These are phyloP conservation scores for Diadumene lineata DNA, from an alignment of 92 coral and sea anemone species.

Conservation along the genomic window DNA sequence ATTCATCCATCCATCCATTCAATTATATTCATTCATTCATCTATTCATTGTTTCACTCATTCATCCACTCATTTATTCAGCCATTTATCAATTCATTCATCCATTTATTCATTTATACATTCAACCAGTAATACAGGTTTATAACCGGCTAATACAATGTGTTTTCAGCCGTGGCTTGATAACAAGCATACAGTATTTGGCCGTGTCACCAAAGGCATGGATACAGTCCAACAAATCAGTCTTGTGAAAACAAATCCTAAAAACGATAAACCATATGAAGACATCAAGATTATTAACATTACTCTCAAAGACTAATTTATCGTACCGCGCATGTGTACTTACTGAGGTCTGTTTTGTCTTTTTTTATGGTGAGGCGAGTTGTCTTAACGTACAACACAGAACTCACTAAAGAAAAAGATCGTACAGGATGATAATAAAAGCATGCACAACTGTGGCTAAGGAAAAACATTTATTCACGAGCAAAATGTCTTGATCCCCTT, in stretches of 20 bases:
- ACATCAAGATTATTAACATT: slow-evolving; percentile 83
- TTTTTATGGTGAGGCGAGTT: no score
- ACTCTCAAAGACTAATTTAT: slow-evolving; percentile 58
- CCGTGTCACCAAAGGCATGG: slow-evolving; percentile 93
- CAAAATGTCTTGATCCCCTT: no score
- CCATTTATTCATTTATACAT: not conserved
- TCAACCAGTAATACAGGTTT: not conserved
- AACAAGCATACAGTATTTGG: slow-evolving; percentile 99
- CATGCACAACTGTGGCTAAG: not conserved
- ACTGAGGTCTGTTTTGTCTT: no score
- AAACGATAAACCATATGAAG: slow-evolving; percentile 96
- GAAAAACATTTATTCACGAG: not conserved
- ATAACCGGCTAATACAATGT: not conserved
- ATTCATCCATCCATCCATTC: not conserved
- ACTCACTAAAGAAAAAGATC: not conserved
- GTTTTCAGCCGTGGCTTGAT: slow-evolving; percentile 91
- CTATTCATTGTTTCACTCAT: not conserved
- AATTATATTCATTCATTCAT: not conserved
- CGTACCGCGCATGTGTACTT: no score
- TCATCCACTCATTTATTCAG: not conserved
- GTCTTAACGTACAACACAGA: not conserved
- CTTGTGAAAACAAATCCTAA: slow-evolving; percentile 84
- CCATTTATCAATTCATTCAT: not conserved
- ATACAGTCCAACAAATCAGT: slow-evolving; percentile 80
- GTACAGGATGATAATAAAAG: no score